Percentiles rank a stretch among this genome's conserved stretches.
These are phyloP conservation scores for Drosophila arizonae DNA, from an alignment of 1,140 invertebrate species.

Conservation along the genomic window DNA sequence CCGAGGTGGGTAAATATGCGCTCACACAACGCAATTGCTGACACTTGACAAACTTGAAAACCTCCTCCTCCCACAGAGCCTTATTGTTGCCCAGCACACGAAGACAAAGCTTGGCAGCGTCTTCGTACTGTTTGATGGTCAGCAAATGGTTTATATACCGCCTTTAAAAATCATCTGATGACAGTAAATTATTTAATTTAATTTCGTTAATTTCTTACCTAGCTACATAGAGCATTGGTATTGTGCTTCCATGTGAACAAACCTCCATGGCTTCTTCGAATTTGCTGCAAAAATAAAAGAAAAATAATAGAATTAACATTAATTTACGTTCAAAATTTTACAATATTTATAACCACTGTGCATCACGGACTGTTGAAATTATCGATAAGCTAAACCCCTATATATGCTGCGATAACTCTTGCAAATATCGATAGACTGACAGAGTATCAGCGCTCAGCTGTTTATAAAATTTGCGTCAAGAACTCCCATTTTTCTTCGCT, in stretches of 20 bases:
- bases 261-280: slow-evolving; percentile 90
- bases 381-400: not conserved
- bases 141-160: slow-evolving; percentile 94
- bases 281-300: slow-evolving; percentile 84
- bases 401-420: not conserved
- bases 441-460: slow-evolving; percentile 29
- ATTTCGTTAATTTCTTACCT: slow-evolving; percentile 42
- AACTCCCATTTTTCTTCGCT: not conserved
- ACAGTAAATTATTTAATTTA: not conserved
- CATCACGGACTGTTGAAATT: too few species aligned
- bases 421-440: slow-evolving; percentile 12
- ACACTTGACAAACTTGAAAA: slow-evolving; percentile 94
- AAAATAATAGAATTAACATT: not conserved
- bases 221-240: slow-evolving; percentile 69
- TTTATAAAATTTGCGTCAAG: slow-evolving; percentile 2
- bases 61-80: slow-evolving; percentile 96
- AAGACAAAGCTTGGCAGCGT: slow-evolving; percentile 93
- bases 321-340: too few species aligned
- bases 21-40: slow-evolving; percentile 93
- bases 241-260: slow-evolving; percentile 83
- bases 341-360: too few species aligned
- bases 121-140: slow-evolving; percentile 88
- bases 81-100: slow-evolving; percentile 92
- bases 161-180: slow-evolving; percentile 60
- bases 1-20: slow-evolving; percentile 90